phyloP scores from a whole-genome alignment of 2,888 invertebrate genomes.

The Idaea dimidiata region DNA sequence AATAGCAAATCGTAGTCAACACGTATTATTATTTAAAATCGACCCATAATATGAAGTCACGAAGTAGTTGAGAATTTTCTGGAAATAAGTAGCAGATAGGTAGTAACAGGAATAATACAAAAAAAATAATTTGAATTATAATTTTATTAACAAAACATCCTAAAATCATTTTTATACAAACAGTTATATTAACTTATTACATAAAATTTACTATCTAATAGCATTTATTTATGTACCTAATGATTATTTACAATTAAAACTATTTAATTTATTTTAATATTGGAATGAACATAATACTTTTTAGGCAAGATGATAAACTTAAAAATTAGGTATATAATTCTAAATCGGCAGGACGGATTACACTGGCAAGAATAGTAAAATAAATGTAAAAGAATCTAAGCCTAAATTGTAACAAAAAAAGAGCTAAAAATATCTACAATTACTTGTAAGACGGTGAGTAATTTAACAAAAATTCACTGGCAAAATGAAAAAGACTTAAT shows the following conservation, averaged over 20 bases:
- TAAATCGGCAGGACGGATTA: slow-evolving; percentile 72
- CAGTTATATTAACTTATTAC: slow-evolving; percentile 13
- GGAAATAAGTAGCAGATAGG: too few species aligned
- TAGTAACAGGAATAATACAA: not conserved
- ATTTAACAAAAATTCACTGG: slow-evolving; percentile 9
- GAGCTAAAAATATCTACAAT: slow-evolving; percentile 18
- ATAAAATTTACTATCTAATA: slow-evolving; percentile 30
- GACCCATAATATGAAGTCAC: too few species aligned
- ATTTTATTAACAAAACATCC: slow-evolving; percentile 31
- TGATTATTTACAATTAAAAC: slow-evolving; percentile 38
- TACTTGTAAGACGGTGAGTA: not conserved
- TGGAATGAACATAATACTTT: slow-evolving; percentile 58
- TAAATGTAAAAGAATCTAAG: slow-evolving; percentile 30
- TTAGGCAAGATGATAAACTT: slow-evolving; percentile 62
- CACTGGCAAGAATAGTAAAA: slow-evolving; percentile 42
- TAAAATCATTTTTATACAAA: slow-evolving; percentile 25
- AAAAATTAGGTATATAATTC: slow-evolving; percentile 25
- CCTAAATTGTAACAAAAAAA: slow-evolving; percentile 21
- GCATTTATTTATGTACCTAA: slow-evolving; percentile 26
- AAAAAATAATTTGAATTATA: slow-evolving; percentile 6
- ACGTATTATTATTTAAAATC: too few species aligned
- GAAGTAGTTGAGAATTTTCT: too few species aligned
- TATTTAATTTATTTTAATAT: slow-evolving; percentile 22
- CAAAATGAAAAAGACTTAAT: not conserved
- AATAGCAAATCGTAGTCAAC: too few species aligned